Conservation (phyloP, 2,888 invertebrate genomes). For the Aplocera efformata region DNA sequence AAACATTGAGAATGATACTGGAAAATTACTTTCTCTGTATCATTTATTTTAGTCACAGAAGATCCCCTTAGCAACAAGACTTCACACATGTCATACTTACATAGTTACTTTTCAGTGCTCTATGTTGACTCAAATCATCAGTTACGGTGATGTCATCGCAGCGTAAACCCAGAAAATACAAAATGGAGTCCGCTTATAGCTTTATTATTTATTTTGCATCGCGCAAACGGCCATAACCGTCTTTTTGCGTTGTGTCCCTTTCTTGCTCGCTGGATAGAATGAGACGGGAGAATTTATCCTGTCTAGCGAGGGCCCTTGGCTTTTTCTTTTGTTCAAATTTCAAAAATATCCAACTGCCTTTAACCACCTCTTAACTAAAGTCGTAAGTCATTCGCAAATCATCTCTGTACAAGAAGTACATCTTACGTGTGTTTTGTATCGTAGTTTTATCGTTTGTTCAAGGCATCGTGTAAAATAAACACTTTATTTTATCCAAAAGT, state of each 20-base stretch:
- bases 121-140: slow-evolving; percentile 71
- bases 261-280: slow-evolving; percentile 38
- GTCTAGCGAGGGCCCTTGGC: slow-evolving; percentile 53
- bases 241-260: slow-evolving; percentile 58
- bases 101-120: slow-evolving; percentile 42
- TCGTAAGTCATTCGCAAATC: background rate
- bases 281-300: slow-evolving; percentile 55
- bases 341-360: slow-evolving; percentile 20
- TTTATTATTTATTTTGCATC: slow-evolving; percentile 73
- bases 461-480: too few species aligned
- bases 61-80: slow-evolving; percentile 47
- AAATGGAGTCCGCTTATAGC: slow-evolving; percentile 56
- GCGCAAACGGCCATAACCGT: slow-evolving; percentile 69
- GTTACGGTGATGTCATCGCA: slow-evolving; percentile 71
- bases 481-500: slow-evolving; percentile 16
- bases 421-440: too few species aligned
- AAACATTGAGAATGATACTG: too few species aligned
- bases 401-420: too few species aligned
- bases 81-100: slow-evolving; percentile 44
- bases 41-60: slow-evolving; percentile 1
- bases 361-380: background rate
- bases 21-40: background rate
- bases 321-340: slow-evolving; percentile 50
- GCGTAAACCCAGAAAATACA: slow-evolving; percentile 50
- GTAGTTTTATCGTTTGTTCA: too few species aligned